Conservation (phyloP, 64 coral and sea anemone genomes). For the Trachythela sp. region DNA sequence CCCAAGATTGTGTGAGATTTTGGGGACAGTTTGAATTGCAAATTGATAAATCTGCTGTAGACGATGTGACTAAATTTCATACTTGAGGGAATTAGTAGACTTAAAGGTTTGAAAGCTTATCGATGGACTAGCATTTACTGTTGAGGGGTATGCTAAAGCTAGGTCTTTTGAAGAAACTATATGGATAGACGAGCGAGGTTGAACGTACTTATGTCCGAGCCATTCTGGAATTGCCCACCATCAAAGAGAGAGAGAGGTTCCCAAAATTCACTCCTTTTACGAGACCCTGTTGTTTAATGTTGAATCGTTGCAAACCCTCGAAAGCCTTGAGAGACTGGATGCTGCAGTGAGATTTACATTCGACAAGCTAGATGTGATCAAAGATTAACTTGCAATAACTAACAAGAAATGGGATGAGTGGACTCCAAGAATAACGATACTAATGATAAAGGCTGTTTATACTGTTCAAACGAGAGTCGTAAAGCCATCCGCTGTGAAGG, state of each 20-base stretch:
- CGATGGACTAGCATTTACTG: constrained; percentile 40
- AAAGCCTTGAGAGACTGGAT: no score
- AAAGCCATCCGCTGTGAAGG: not conserved
- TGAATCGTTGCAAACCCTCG: no score
- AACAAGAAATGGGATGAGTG: not conserved
- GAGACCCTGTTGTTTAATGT: no score
- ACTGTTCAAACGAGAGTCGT: not conserved
- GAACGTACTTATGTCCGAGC: not conserved
- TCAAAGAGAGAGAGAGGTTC: no score
- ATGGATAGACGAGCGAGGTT: constrained; percentile 24
- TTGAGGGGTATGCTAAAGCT: constrained; percentile 28
- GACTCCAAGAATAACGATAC: not conserved
- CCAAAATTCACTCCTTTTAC: no score
- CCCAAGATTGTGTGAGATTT: constrained; percentile 40
- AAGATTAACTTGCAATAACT: not conserved
- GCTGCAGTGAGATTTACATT: not conserved
- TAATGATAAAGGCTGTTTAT: not conserved
- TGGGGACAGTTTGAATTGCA: constrained; percentile 33
- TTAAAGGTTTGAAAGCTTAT: constrained; percentile 33
- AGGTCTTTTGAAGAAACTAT: not conserved
- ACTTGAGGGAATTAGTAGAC: no score
- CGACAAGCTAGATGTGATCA: not conserved
- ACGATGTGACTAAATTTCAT: constrained; percentile 31
- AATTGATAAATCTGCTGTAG: constrained; percentile 14
- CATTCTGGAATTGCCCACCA: no score